Evolutionary conservation across 1,140 invertebrate species (phyloP).

Genomic region (Asbolus verrucosus): DNA sequence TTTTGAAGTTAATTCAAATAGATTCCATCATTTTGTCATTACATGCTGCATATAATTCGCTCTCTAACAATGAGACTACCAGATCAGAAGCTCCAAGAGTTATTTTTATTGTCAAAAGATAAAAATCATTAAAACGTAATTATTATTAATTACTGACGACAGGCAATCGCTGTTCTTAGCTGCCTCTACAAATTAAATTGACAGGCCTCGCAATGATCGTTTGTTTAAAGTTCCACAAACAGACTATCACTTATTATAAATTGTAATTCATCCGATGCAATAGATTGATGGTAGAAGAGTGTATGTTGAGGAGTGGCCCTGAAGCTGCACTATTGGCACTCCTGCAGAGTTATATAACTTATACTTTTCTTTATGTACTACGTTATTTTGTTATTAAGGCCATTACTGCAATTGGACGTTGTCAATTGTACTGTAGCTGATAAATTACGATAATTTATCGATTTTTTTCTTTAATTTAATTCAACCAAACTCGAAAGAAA

Average conservation of each 20-base stretch:
- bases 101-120: constrained; percentile 8
- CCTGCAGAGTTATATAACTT: neutral
- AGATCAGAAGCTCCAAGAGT: neutral
- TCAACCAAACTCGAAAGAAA: no score
- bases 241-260: constrained; percentile 9
- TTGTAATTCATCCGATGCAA: constrained; percentile 24
- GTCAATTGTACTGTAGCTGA: neutral
- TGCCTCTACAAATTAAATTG: constrained; percentile 26
- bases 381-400: constrained; percentile 1
- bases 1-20: no score
- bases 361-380: neutral
- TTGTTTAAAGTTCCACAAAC: constrained; percentile 6
- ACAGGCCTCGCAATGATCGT: constrained; percentile 8
- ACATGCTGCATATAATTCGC: no score
- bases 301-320: neutral
- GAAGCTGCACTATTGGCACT: neutral
- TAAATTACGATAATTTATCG: neutral
- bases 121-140: neutral
- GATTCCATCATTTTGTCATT: no score
- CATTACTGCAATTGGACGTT: constrained; percentile 2
- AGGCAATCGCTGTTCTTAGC: neutral
- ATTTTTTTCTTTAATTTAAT: no score
- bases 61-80: no score
- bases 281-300: neutral
- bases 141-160: constrained; percentile 14